Evolutionary conservation across 1,140 invertebrate genomes (phyloP).

Genomic region (Drosophila setifemur): DNA sequence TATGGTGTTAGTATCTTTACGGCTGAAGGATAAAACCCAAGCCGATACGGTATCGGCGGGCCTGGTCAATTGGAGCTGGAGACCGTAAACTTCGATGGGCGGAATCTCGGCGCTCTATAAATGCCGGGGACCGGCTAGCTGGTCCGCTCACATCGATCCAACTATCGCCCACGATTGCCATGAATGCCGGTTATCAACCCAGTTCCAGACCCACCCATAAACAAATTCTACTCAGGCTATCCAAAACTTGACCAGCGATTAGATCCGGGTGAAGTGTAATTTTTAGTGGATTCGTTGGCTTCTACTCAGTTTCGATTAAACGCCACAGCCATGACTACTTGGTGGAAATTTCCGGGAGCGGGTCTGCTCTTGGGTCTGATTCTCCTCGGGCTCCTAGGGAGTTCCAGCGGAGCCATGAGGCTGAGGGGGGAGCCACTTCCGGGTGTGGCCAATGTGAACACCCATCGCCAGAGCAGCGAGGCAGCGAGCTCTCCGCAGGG

Average conservation of each 20-base stretch:
- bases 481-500: slow-evolving; percentile 4
- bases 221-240: slow-evolving; percentile 22
- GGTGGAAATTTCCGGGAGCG: slow-evolving; percentile 15
- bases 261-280: slow-evolving; percentile 54
- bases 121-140: slow-evolving; percentile 10
- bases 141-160: slow-evolving; percentile 21
- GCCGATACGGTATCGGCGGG: slow-evolving; percentile 20
- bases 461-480: not conserved
- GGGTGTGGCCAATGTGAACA: slow-evolving; percentile 11
- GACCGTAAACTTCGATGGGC: slow-evolving; percentile 6
- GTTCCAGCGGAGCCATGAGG: slow-evolving; percentile 20
- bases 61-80: slow-evolving; percentile 15
- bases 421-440: slow-evolving; percentile 31
- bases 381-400: not conserved
- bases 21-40: slow-evolving; percentile 42
- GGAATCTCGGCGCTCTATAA: slow-evolving; percentile 57
- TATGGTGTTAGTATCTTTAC: slow-evolving; percentile 24
- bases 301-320: slow-evolving; percentile 62
- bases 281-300: not conserved
- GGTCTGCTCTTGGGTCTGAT: not conserved
- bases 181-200: slow-evolving; percentile 46
- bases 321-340: slow-evolving; percentile 48
- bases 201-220: slow-evolving; percentile 19
- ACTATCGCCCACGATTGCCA: not conserved
- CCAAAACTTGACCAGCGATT: slow-evolving; percentile 37